Percentiles rank a stretch among this genome's conserved stretches.
These are phyloP conservation scores for Holothuria glaberrima DNA, from an alignment of 35 echinoderm and acorn worm species.

Conservation along the genomic window DNA sequence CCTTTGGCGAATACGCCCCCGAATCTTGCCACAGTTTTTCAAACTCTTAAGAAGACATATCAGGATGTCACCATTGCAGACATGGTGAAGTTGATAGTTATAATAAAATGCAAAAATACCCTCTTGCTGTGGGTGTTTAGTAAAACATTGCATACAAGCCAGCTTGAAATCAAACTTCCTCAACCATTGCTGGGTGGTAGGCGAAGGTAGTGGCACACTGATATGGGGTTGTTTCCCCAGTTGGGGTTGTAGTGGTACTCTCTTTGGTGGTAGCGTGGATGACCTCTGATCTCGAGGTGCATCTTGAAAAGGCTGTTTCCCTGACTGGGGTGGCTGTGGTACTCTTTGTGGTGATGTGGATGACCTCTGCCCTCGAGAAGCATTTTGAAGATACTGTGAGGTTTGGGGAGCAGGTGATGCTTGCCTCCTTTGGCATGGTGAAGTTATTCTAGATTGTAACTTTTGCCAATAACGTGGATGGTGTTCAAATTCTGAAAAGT, in stretches of 20 bases:
- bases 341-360: background rate
- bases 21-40: background rate
- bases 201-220: background rate
- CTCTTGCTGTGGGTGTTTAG: background rate
- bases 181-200: slow-evolving; percentile 58
- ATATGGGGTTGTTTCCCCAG: too few relatives aligned
- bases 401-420: background rate
- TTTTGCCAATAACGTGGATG: too few relatives aligned
- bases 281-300: too few relatives aligned
- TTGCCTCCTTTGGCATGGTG: background rate
- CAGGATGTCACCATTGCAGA: background rate
- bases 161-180: slow-evolving; percentile 53
- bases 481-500: background rate
- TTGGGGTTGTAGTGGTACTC: too few relatives aligned
- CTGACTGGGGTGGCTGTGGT: background rate
- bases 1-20: slow-evolving; percentile 71
- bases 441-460: background rate
- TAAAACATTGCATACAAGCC: slow-evolving; percentile 60
- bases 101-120: background rate
- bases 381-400: background rate
- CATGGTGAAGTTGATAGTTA: background rate
- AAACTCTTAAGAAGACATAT: background rate
- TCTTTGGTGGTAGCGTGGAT: too few relatives aligned
- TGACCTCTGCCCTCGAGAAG: background rate
- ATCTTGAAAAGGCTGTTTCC: background rate